These are phyloP conservation scores for Myiotriccus ornatus DNA, from an alignment of 2,797 vertebrate species.

Conservation along the genomic window DNA sequence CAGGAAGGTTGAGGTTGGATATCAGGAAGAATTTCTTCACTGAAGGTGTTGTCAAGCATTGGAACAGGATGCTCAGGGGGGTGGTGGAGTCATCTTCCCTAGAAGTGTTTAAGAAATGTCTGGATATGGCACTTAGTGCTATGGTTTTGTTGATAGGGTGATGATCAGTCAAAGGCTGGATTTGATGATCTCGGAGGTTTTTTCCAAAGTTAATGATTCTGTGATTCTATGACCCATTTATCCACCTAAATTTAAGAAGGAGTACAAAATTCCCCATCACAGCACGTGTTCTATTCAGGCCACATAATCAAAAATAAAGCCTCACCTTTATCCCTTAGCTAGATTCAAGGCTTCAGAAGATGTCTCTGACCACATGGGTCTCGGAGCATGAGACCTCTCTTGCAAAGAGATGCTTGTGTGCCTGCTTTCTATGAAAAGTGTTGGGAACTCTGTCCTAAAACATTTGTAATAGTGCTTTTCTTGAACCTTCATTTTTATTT, in stretches of 20 bases:
- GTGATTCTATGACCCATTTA: neutral
- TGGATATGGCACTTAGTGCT: neutral
- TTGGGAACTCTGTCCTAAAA: neutral
- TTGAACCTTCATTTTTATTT: neutral
- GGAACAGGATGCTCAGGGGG: neutral
- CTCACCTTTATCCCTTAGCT: neutral
- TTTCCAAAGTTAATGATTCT: neutral
- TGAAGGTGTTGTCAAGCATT: neutral
- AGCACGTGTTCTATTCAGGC: neutral
- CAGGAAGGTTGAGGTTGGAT: neutral
- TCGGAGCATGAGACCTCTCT: neutral
- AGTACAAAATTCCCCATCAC: neutral
- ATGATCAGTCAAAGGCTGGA: neutral
- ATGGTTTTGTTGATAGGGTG: neutral
- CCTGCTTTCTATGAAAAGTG: neutral
- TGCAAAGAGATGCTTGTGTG: neutral
- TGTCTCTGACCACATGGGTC: neutral
- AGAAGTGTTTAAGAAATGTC: neutral
- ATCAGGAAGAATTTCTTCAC: neutral
- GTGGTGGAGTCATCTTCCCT: neutral
- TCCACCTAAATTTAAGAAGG: neutral
- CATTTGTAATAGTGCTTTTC: neutral
- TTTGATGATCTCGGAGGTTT: accelerated
- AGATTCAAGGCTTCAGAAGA: neutral
- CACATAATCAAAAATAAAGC: neutral